Percentiles rank a stretch among this genome's conserved stretches.
These are phyloP conservation scores for Baryphthengus martii DNA, from an alignment of 2,113 vertebrate genomes.

Conservation along the genomic window DNA sequence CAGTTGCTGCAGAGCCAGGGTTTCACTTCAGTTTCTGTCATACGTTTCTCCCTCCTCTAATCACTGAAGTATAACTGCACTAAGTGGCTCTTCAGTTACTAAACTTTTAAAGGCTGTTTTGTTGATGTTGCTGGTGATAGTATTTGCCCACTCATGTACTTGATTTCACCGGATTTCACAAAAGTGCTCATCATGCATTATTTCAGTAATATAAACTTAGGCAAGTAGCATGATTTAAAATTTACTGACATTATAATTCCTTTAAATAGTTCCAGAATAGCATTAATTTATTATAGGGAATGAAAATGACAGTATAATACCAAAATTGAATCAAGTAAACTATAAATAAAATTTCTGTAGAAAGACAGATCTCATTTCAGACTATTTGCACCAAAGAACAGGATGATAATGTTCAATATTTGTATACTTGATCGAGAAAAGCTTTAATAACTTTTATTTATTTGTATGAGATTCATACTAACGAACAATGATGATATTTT, in stretches of 20 bases:
- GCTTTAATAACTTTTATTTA: background rate
- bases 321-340: slow-evolving; percentile 13
- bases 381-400: background rate
- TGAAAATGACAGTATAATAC: background rate
- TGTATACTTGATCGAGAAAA: background rate
- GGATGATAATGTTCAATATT: background rate
- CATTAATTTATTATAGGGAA: slow-evolving; percentile 13
- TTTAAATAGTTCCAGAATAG: background rate
- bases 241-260: background rate
- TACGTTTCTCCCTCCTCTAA: background rate
- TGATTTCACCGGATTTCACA: background rate
- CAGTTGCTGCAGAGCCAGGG: background rate
- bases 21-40: background rate
- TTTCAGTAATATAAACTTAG: background rate
- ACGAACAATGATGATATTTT: background rate
- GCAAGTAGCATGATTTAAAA: slow-evolving; percentile 12
- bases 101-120: background rate
- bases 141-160: background rate
- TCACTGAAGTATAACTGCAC: background rate
- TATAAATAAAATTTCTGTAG: background rate
- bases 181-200: background rate
- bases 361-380: background rate
- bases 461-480: background rate
- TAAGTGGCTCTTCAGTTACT: background rate
- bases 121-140: background rate